Evolutionary conservation across 2,113 vertebrate species (phyloP).

Genomic region (Heloderma charlesbogerti): DNA sequence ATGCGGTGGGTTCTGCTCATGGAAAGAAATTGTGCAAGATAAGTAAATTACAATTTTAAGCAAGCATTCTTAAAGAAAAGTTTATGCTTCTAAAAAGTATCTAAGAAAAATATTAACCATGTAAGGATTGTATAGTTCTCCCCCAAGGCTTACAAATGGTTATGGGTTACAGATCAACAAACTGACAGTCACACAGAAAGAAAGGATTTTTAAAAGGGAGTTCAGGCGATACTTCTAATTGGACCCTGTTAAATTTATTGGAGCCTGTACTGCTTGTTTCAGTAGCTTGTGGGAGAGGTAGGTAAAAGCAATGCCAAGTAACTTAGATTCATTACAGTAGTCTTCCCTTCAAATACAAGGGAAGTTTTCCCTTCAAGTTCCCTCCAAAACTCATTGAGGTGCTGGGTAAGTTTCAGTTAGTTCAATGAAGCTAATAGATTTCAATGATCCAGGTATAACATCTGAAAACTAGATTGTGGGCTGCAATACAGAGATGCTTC

Average conservation of each 20-base stretch:
- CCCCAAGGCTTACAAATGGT: background rate
- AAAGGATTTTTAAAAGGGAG: background rate
- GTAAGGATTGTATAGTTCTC: background rate
- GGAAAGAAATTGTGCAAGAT: background rate
- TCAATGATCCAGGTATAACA: background rate
- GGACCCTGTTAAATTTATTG: background rate
- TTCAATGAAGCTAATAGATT: background rate
- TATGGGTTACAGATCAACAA: background rate
- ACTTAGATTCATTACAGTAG: background rate
- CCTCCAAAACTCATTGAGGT: background rate
- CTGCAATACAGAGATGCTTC: background rate
- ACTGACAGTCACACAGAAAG: background rate
- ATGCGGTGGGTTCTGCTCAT: too few relatives aligned
- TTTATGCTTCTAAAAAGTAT: background rate
- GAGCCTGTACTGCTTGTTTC: background rate
- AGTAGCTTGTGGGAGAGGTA: background rate
- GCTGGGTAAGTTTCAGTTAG: background rate
- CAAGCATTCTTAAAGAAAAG: background rate
- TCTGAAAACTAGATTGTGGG: background rate
- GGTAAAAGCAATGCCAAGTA: background rate
- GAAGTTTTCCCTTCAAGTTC: too few relatives aligned
- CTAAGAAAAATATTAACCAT: background rate
- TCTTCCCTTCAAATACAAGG: too few relatives aligned
- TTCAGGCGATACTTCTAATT: background rate
- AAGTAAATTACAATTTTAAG: background rate